These are phyloP conservation scores for Valencia hispanica DNA, from an alignment of 2,797 vertebrate species.

Conservation along the genomic window DNA sequence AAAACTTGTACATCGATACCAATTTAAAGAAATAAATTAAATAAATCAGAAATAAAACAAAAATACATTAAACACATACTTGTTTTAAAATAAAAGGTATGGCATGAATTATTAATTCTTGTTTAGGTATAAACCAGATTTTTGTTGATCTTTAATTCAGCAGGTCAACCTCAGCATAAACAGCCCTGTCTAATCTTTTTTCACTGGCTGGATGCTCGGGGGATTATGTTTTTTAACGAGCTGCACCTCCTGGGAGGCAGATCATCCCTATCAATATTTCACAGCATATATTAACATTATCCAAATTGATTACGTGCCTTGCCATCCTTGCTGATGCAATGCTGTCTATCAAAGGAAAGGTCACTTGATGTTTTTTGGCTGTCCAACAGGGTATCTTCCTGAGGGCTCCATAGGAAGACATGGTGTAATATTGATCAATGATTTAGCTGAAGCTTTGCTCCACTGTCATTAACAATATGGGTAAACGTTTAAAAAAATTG, in stretches of 20 bases:
- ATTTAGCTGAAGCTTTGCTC: conserved; percentile 51
- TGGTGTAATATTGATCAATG: conserved; percentile 75
- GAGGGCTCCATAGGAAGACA: conserved; percentile 69
- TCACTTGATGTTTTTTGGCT: conserved; percentile 71
- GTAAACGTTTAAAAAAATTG: conserved; percentile 55
- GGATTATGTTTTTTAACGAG: conserved; percentile 79
- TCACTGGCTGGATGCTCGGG: conserved; percentile 72
- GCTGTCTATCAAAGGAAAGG: conserved; percentile 78
- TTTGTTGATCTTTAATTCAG: conserved; percentile 85
- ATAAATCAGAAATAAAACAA: neutral
- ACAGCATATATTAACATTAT: conserved; percentile 85
- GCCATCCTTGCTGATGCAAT: conserved; percentile 65
- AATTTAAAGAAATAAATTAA: neutral
- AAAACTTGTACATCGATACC: neutral
- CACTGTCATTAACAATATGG: conserved; percentile 48
- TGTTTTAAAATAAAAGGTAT: conserved; percentile 46
- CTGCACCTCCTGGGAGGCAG: conserved; percentile 68
- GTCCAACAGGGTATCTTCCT: conserved; percentile 73
- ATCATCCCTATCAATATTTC: conserved; percentile 83
- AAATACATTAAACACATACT: conserved; percentile 23
- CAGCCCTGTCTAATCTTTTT: conserved; percentile 74
- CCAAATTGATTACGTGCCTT: conserved; percentile 68
- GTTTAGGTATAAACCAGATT: conserved; percentile 76
- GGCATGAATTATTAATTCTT: conserved; percentile 71
- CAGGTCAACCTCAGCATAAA: conserved; percentile 77